A percentile compares a stretch with the other conserved stretches of the same genome.
Conservation (phyloP, 2,113 vertebrate genomes). For the Bubo blakistoni region DNA sequence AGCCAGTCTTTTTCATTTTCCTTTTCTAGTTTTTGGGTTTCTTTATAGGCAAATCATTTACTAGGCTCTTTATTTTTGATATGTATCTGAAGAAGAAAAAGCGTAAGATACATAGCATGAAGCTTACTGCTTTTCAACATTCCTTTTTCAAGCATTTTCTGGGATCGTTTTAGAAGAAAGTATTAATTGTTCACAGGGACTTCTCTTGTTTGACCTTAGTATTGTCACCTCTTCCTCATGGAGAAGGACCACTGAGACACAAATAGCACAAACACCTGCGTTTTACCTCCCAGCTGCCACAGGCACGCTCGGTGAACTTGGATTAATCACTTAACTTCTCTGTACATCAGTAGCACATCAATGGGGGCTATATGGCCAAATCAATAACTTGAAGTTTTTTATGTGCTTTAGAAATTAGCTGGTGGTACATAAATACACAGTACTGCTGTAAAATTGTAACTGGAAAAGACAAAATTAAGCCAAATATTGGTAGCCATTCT, state of each 20-base stretch:
- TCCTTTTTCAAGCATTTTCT: neutral
- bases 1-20: neutral
- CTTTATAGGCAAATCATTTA: neutral
- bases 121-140: neutral
- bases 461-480: neutral
- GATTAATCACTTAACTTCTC: neutral
- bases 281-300: neutral
- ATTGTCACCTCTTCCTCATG: neutral
- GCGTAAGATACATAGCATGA: neutral
- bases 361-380: neutral
- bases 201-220: neutral
- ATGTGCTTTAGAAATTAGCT: neutral
- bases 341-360: neutral
- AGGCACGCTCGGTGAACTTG: accelerated
- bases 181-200: neutral
- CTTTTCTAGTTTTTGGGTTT: neutral
- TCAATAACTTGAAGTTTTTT: neutral
- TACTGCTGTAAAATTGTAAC: neutral
- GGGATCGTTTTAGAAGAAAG: neutral
- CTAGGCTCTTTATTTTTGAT: neutral
- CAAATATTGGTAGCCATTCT: neutral
- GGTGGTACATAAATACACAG: neutral
- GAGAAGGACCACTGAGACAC: neutral
- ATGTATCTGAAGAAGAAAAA: neutral
- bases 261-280: neutral